Evolutionary conservation across 2,113 vertebrate genomes (phyloP).

Genomic region (Paedocypris sp.): DNA sequence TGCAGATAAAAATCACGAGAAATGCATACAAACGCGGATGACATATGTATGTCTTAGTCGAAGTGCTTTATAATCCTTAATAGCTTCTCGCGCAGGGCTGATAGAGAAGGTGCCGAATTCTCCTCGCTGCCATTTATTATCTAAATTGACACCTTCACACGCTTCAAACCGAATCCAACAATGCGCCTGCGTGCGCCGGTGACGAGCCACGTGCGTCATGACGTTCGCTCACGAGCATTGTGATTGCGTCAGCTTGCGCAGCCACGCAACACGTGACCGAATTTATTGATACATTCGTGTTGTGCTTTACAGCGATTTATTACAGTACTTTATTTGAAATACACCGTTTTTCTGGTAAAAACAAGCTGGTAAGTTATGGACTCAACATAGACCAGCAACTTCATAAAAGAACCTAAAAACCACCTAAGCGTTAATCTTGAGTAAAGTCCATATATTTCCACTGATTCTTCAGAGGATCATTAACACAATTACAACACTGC

Average conservation of each 20-base stretch:
- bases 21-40: no score
- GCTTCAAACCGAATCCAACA: background rate
- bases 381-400: background rate
- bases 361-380: no score
- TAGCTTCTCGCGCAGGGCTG: no score
- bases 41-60: no score
- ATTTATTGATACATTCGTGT: background rate
- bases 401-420: background rate
- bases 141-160: background rate
- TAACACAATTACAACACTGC: background rate
- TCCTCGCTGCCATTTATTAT: background rate
- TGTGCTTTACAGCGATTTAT: no score
- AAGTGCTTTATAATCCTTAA: no score
- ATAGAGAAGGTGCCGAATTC: no score
- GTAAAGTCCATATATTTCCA: background rate
- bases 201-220: background rate
- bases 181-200: background rate
- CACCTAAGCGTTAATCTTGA: background rate
- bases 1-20: no score
- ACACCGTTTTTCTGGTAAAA: no score
- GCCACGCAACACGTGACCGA: background rate
- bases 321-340: no score
- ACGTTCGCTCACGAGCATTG: background rate
- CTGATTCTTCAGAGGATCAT: background rate
- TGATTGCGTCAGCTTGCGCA: constrained; percentile 6